Evolutionary conservation across 2,797 vertebrate genomes (phyloP).

Genomic region (Melanotaenia parkinsoni): DNA sequence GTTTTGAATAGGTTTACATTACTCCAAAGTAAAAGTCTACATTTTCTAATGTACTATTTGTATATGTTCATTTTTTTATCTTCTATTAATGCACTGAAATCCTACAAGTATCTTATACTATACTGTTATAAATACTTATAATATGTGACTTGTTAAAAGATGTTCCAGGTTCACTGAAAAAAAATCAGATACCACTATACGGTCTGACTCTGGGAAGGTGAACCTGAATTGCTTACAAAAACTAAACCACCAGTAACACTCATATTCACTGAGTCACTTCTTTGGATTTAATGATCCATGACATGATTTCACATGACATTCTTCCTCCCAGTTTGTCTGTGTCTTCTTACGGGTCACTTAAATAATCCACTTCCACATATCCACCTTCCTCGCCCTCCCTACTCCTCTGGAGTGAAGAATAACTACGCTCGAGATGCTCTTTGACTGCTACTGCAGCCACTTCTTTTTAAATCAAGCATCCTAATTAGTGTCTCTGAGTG

Average conservation of each 20-base stretch:
- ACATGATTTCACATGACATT: slow-evolving; percentile 50
- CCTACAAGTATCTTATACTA: no score
- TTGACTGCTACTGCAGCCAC: slow-evolving; percentile 73
- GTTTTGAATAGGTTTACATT: neutral
- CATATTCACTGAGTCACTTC: slow-evolving; percentile 27
- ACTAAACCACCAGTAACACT: neutral
- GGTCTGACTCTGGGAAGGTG: slow-evolving; percentile 3
- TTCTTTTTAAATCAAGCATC: slow-evolving; percentile 64
- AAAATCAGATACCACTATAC: slow-evolving; percentile 1
- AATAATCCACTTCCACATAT: slow-evolving; percentile 50
- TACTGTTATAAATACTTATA: no score
- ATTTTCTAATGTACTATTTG: neutral
- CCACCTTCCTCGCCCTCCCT: slow-evolving; percentile 21
- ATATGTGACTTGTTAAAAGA: no score
- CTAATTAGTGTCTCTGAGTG: slow-evolving; percentile 79
- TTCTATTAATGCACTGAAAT: neutral
- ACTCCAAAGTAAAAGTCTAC: neutral
- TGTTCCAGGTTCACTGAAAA: neutral
- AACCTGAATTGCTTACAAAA: slow-evolving; percentile 10
- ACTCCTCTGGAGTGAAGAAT: slow-evolving; percentile 20
- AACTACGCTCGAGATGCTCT: slow-evolving; percentile 56
- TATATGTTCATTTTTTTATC: neutral
- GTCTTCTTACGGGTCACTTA: slow-evolving; percentile 51
- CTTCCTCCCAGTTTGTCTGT: slow-evolving; percentile 36
- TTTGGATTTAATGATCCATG: slow-evolving; percentile 52